Evolutionary conservation across 2,888 invertebrate genomes (phyloP), one percentile per base, ranked within the genome.

Genomic region (Luffia ferchaultella): DNA sequence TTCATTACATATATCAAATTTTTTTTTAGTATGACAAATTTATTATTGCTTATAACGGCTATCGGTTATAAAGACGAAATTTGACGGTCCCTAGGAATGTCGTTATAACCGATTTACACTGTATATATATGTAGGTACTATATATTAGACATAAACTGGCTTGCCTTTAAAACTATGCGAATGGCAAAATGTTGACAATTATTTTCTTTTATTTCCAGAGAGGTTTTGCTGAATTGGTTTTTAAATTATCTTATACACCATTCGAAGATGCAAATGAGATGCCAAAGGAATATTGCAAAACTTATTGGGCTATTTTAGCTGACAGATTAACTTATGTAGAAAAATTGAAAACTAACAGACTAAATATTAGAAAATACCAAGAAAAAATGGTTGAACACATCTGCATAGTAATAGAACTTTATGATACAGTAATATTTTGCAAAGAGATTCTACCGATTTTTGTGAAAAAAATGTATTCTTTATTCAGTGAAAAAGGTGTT

Each of bases 221-320:
- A n/a, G 42, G 65, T 54, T 69, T 70, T 3, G 74, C 79, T 5
- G 75, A 77, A 52, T 52, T 77, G 1, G 58, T 80, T 0, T 57
- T 83, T 0, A 78, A 79, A 55, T 54, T 83, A 2, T 80, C 82
- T 0, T 71, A 64, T 53, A 74, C 78, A 73, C 68, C 76, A 0
- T 80, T 80, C 16, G 74, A 80, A 54, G 55, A 58, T 0, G 70
- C 73, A 0, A 46, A 61, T 0, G 61, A 65, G 30, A 55, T 64
- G 1, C 57, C 77, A 0, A 59, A 57, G 0, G 75, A 78, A 43
- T 73, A 80, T 50, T 57, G 55, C 20, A 80, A 78, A 53, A 79
- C 77, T 0, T 83, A 82, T 53, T 79, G 78, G 74, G 73, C 72
- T 17, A 69, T 83, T 0, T 20, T 82, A 0, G 69, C 63, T 0